These are phyloP conservation scores for Miichthys miiuy DNA, from an alignment of 2,797 vertebrate species.

Conservation along the genomic window DNA sequence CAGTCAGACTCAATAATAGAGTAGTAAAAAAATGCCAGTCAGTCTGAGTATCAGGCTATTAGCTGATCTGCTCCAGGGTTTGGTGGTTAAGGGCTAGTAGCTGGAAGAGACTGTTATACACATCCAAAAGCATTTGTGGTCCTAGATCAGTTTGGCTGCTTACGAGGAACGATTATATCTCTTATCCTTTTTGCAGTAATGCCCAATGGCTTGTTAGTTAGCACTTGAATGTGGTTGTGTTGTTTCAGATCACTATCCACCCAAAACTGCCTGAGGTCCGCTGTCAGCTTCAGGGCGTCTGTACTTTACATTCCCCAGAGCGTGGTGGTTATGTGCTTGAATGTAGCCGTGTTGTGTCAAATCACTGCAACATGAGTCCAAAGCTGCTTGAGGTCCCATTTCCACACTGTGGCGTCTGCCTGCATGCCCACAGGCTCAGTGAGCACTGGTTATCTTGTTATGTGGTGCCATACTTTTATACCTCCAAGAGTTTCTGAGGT, in stretches of 20 bases:
- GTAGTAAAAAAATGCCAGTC: background rate
- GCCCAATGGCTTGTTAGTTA: slow-evolving; percentile 20
- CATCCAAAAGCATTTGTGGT: slow-evolving; percentile 26
- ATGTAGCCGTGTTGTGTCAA: slow-evolving; percentile 49
- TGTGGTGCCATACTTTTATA: slow-evolving; percentile 41
- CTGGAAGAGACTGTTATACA: slow-evolving; percentile 16
- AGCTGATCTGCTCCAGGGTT: slow-evolving; percentile 10
- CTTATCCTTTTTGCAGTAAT: slow-evolving; percentile 9
- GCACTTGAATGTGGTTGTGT: slow-evolving; percentile 26
- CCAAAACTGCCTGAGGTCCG: slow-evolving; percentile 26
- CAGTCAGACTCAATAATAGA: slow-evolving; percentile 13
- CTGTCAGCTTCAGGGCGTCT: slow-evolving; percentile 36
- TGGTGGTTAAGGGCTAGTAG: slow-evolving; percentile 10
- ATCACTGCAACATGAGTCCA: slow-evolving; percentile 54
- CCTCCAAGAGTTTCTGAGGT: slow-evolving; percentile 37
- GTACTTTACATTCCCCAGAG: slow-evolving; percentile 30
- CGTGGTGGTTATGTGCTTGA: slow-evolving; percentile 31
- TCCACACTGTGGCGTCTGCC: slow-evolving; percentile 49
- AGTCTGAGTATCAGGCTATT: slow-evolving; percentile 10
- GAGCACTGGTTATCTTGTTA: slow-evolving; percentile 48
- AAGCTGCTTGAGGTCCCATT: slow-evolving; percentile 53
- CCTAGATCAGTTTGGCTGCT: background rate
- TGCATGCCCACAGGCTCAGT: slow-evolving; percentile 48
- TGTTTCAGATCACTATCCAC: slow-evolving; percentile 33
- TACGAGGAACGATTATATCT: slow-evolving; percentile 16